Conservation (phyloP, 1,140 invertebrate genomes). For the Apis cerana region DNA sequence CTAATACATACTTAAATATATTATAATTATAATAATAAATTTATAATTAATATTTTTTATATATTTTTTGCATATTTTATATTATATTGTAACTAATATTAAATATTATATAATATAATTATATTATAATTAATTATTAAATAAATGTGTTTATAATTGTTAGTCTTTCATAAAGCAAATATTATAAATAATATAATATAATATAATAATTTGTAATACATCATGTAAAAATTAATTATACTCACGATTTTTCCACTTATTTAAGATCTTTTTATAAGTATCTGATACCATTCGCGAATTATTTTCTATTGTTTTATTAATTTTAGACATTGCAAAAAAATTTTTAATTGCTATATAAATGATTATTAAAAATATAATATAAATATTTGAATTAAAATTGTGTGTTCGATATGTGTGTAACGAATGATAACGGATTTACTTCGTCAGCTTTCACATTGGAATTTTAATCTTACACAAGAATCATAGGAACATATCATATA, state of each 20-base stretch:
- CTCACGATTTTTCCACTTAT: slow-evolving; percentile 69
- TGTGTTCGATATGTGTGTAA: slow-evolving; percentile 40
- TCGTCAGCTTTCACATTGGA: slow-evolving; percentile 52
- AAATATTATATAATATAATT: not conserved
- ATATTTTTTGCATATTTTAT: not conserved
- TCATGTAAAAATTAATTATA: slow-evolving; percentile 14
- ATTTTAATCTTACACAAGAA: slow-evolving; percentile 53
- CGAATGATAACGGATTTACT: slow-evolving; percentile 53
- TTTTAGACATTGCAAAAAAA: slow-evolving; percentile 47
- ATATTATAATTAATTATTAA: not conserved
- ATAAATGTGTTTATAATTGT: not conserved
- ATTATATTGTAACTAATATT: no score
- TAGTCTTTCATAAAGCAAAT: not conserved
- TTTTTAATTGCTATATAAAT: not conserved
- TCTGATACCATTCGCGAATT: slow-evolving; percentile 53
- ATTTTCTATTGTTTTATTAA: slow-evolving; percentile 21
- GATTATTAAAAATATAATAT: not conserved
- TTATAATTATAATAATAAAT: not conserved
- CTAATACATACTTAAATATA: not conserved
- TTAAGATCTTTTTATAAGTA: slow-evolving; percentile 62
- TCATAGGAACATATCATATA: slow-evolving; percentile 50
- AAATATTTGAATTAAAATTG: not conserved
- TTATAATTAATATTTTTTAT: not conserved
- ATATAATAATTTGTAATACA: not conserved
- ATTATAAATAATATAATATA: not conserved